A percentile compares a stretch with the other conserved stretches of the same genome.
Evolutionary conservation across 2,888 invertebrate species (phyloP).

Genomic region (Nipponacmea schrenckii): DNA sequence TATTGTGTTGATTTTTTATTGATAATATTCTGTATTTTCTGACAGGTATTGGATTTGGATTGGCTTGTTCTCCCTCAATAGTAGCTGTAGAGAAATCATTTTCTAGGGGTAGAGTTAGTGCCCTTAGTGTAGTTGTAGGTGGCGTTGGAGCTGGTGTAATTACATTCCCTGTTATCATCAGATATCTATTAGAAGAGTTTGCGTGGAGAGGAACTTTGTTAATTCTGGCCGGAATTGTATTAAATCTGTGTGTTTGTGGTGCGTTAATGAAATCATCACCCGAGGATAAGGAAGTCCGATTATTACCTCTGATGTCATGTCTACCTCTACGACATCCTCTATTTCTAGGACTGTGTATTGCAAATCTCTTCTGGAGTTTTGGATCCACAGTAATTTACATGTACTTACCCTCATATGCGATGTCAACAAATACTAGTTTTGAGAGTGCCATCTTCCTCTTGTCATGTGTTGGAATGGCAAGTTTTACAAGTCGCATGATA

Average conservation of each 20-base stretch:
- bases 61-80: constrained; percentile 60
- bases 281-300: constrained; percentile 41
- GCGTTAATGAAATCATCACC: constrained; percentile 52
- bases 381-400: constrained; percentile 61
- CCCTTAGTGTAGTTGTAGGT: constrained; percentile 53
- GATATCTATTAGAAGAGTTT: constrained; percentile 48
- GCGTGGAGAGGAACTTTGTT: constrained; percentile 58
- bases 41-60: constrained; percentile 59
- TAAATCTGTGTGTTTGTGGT: constrained; percentile 60
- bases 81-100: constrained; percentile 60
- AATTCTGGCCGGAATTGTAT: constrained; percentile 51
- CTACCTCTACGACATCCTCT: constrained; percentile 55
- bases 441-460: constrained; percentile 53
- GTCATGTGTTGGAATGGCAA: constrained; percentile 57
- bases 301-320: constrained; percentile 56
- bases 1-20: too few relatives aligned
- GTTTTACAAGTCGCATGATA: constrained; percentile 55
- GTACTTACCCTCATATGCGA: constrained; percentile 61
- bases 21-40: neutral
- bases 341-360: constrained; percentile 59
- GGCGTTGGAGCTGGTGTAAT: constrained; percentile 59
- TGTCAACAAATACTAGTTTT: constrained; percentile 50
- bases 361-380: constrained; percentile 64
- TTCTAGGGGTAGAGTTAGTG: constrained; percentile 51
- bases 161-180: constrained; percentile 57